phyloP scores from a whole-genome alignment of 2,888 invertebrate genomes.

The Caenorhabditis virilis region DNA sequence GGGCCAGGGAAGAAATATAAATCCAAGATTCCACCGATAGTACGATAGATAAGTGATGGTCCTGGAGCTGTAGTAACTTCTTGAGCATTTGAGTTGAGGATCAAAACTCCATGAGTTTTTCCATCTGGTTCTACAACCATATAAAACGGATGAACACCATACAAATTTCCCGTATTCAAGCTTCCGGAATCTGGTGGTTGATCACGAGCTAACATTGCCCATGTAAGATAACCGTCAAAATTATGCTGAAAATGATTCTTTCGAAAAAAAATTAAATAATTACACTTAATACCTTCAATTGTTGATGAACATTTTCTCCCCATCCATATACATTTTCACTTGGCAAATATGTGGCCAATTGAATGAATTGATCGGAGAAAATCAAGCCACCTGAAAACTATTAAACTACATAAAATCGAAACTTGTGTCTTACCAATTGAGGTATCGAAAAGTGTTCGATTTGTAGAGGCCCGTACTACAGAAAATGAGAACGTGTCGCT shows the following conservation, averaged over 20 bases:
- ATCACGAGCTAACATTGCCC: conserved; percentile 65
- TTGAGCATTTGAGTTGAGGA: conserved; percentile 64
- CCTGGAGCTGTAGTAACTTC: conserved; percentile 62
- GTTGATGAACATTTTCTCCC: conserved; percentile 65
- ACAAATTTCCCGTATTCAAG: conserved; percentile 56
- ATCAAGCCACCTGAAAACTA: conserved; percentile 59
- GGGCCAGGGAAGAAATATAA: conserved; percentile 70
- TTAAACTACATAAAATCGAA: too few relatives aligned
- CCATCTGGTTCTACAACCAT: conserved; percentile 61
- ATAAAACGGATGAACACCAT: conserved; percentile 67
- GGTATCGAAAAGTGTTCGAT: conserved; percentile 58
- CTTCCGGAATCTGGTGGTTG: conserved; percentile 54
- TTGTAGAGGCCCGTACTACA: conserved; percentile 43
- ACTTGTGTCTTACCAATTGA: conserved; percentile 55
- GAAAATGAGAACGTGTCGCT: conserved; percentile 59
- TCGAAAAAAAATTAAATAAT: too few relatives aligned
- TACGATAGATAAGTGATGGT: conserved; percentile 77
- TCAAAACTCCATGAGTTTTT: conserved; percentile 64
- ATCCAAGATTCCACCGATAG: conserved; percentile 69
- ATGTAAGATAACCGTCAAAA: conserved; percentile 57
- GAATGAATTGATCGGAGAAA: conserved; percentile 64
- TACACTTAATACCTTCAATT: conserved; percentile 50
- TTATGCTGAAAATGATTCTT: conserved; percentile 61
- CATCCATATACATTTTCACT: conserved; percentile 65
- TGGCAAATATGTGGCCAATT: conserved; percentile 62